phyloP scores from a whole-genome alignment of 2,888 invertebrate genomes.

The Drosophila kuntzei region DNA sequence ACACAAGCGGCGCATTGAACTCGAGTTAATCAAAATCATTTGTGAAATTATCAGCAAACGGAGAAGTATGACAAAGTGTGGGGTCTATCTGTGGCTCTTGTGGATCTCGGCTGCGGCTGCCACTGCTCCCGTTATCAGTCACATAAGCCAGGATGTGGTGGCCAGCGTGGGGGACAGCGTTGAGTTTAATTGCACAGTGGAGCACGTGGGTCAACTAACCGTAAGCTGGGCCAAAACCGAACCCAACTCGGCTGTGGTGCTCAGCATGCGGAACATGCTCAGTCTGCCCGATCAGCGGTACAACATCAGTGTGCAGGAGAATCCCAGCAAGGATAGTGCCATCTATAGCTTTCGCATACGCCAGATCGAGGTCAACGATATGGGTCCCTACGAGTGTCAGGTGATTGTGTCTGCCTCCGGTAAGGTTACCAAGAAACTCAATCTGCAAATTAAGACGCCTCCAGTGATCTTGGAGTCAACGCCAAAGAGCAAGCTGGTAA shows the following conservation, averaged over 20 bases:
- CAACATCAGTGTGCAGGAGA: conserved; percentile 72
- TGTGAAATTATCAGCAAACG: conserved; percentile 43
- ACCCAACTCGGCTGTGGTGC: conserved; percentile 75
- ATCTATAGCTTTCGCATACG: conserved; percentile 83
- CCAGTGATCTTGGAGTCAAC: conserved; percentile 83
- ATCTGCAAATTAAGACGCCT: conserved; percentile 83
- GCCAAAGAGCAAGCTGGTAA: conserved; percentile 75
- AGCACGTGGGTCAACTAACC: conserved; percentile 80
- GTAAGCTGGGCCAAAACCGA: conserved; percentile 84
- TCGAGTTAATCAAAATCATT: conserved; percentile 30
- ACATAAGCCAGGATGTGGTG: conserved; percentile 81
- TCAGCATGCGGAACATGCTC: conserved; percentile 82
- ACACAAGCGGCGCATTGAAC: conserved; percentile 61
- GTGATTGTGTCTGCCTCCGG: conserved; percentile 82
- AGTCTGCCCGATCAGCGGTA: conserved; percentile 83
- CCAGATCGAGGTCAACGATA: conserved; percentile 82
- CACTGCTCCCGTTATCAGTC: conserved; percentile 76
- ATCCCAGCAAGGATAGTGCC: conserved; percentile 68
- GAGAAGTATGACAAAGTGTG: conserved; percentile 10
- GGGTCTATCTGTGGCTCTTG: conserved; percentile 33
- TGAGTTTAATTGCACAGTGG: conserved; percentile 84
- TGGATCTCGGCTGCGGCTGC: conserved; percentile 22
- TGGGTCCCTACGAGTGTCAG: conserved; percentile 85
- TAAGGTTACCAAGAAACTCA: conserved; percentile 80
- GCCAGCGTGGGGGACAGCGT: conserved; percentile 83